Evolutionary conservation across 2,888 invertebrate genomes (phyloP).

Genomic region (Sericinus montela): DNA sequence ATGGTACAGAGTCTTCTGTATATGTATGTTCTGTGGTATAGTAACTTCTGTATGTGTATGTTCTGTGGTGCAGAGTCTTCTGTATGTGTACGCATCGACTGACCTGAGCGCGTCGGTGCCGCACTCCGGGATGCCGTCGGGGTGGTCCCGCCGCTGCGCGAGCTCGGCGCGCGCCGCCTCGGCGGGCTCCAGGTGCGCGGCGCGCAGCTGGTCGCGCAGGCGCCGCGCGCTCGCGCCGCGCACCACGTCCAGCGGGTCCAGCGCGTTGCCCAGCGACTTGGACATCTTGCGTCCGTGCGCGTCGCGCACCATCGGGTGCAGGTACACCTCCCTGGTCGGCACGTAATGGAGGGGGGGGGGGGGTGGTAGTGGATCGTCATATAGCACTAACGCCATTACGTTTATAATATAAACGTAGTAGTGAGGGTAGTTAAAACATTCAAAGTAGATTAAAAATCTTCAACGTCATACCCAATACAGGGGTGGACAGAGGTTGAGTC

Average conservation of each 20-base stretch:
- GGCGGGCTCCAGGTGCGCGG: constrained; percentile 91
- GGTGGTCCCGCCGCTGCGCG: constrained; percentile 89
- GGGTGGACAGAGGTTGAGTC: no score
- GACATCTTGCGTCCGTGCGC: constrained; percentile 99
- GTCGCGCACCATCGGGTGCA: constrained; percentile 98
- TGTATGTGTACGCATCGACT: no score
- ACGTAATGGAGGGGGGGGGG: background rate
- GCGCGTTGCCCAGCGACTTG: constrained; percentile 98
- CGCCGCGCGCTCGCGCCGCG: constrained; percentile 90
- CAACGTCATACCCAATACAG: no score
- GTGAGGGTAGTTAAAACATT: no score
- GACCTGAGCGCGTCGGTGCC: constrained; percentile 95
- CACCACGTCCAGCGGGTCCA: constrained; percentile 98
- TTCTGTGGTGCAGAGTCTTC: no score
- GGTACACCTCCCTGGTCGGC: constrained; percentile 85
- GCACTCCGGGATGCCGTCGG: constrained; percentile 97
- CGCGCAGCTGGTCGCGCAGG: constrained; percentile 88
- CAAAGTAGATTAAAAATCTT: no score
- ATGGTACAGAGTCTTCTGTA: no score
- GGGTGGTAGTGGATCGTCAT: no score
- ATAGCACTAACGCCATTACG: no score
- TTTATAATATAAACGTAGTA: no score
- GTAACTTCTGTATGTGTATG: no score
- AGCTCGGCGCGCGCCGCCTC: constrained; percentile 88
- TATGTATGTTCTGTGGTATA: no score